Percentiles rank a stretch among this genome's conserved stretches.
phyloP scores from a whole-genome alignment of 2,797 vertebrate genomes.

The Pelodytes ibericus region DNA sequence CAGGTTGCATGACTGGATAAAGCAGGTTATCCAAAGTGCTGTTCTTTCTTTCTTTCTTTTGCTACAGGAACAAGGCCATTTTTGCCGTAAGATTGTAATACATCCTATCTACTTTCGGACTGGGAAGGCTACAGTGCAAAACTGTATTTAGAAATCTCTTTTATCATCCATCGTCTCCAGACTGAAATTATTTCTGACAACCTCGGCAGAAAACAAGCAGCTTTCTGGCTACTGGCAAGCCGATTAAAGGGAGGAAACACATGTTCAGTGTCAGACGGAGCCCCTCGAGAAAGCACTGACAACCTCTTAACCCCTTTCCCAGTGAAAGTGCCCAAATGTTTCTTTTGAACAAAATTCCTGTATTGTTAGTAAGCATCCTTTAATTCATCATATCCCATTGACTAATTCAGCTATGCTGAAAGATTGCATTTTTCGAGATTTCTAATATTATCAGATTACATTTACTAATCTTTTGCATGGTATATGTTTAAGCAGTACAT shows the following conservation, averaged over 20 bases:
- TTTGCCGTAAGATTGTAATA: slow-evolving; percentile 76
- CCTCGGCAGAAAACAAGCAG: slow-evolving; percentile 83
- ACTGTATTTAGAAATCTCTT: slow-evolving; percentile 81
- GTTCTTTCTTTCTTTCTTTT: slow-evolving; percentile 69
- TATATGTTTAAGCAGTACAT: neutral
- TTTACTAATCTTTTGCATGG: slow-evolving; percentile 54
- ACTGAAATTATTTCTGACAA: slow-evolving; percentile 87
- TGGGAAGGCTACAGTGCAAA: slow-evolving; percentile 77
- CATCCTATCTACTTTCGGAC: slow-evolving; percentile 78
- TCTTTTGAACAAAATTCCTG: slow-evolving; percentile 75
- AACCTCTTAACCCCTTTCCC: slow-evolving; percentile 87
- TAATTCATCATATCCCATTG: slow-evolving; percentile 64
- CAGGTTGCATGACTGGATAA: too few relatives aligned
- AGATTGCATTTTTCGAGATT: slow-evolving; percentile 57
- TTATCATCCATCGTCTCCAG: slow-evolving; percentile 85
- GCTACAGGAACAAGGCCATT: slow-evolving; percentile 70
- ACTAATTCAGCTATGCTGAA: slow-evolving; percentile 60
- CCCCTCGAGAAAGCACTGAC: slow-evolving; percentile 79
- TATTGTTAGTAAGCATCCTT: slow-evolving; percentile 77
- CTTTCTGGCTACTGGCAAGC: slow-evolving; percentile 82
- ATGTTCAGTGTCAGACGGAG: slow-evolving; percentile 88
- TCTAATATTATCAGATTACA: slow-evolving; percentile 54
- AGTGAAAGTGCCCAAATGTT: slow-evolving; percentile 81
- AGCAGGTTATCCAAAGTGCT: slow-evolving; percentile 72
- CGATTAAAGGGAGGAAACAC: slow-evolving; percentile 92